Evolutionary conservation across 1,140 invertebrate genomes (phyloP).

Genomic region (Pseudobourletiella spinata): DNA sequence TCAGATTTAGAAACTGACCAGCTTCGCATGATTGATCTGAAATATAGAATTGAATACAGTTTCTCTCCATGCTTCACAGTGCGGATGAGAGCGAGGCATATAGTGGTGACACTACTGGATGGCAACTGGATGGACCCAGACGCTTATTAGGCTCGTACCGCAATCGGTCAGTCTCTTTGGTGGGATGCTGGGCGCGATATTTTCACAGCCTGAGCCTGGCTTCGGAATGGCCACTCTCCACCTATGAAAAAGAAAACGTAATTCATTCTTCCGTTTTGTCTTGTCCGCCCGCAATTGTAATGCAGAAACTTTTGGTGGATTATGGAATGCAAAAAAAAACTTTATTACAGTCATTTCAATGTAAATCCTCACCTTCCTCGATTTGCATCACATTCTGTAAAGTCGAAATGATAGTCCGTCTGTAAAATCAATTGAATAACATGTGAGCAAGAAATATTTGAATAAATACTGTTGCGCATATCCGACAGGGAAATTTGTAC

Average conservation of each 20-base stretch:
- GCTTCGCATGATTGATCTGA: constrained; percentile 45
- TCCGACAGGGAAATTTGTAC: background rate
- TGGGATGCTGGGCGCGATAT: constrained; percentile 41
- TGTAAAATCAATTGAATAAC: constrained; percentile 35
- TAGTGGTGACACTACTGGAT: background rate
- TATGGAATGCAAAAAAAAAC: too few species aligned
- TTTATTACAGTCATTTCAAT: too few species aligned
- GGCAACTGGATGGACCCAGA: too few species aligned
- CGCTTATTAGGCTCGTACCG: constrained; percentile 46
- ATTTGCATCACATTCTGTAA: constrained; percentile 49
- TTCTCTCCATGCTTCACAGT: background rate
- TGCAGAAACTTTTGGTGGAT: too few species aligned
- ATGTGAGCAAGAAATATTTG: background rate
- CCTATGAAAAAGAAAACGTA: background rate
- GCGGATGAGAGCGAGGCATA: background rate
- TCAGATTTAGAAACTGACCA: constrained; percentile 45
- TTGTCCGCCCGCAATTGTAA: too few species aligned
- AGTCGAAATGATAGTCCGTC: constrained; percentile 49
- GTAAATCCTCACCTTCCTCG: constrained; percentile 42
- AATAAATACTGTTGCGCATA: background rate
- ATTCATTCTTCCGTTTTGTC: too few species aligned
- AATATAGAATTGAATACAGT: constrained; percentile 19
- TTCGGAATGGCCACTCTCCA: constrained; percentile 52
- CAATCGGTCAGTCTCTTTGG: constrained; percentile 46
- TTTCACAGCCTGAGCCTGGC: constrained; percentile 41